Conservation (phyloP, 2,888 invertebrate species). For the Acanthosepion pharaonis region DNA sequence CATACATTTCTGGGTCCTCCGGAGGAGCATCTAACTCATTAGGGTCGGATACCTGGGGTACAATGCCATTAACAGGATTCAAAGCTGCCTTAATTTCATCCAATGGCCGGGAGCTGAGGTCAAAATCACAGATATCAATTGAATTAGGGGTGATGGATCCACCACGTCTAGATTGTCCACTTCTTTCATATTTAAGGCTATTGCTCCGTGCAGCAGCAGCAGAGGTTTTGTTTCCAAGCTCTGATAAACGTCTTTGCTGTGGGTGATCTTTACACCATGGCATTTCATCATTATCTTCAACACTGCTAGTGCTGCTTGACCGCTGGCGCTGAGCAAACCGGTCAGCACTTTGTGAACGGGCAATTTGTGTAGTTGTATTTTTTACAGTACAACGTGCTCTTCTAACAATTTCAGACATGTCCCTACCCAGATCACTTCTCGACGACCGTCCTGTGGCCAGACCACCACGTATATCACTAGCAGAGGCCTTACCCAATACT, state of each 20-base stretch:
- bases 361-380: background rate
- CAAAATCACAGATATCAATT: conserved; percentile 55
- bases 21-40: conserved; percentile 66
- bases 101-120: conserved; percentile 62
- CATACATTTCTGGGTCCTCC: conserved; percentile 68
- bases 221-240: background rate
- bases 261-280: background rate
- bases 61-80: conserved; percentile 60
- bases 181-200: conserved; percentile 34
- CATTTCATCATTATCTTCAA: background rate
- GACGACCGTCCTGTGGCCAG: background rate
- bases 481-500: background rate
- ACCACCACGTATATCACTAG: background rate
- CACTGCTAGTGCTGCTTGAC: background rate
- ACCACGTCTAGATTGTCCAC: background rate
- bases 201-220: conserved; percentile 39
- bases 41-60: conserved; percentile 54
- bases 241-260: conserved; percentile 38
- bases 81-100: conserved; percentile 66
- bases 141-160: conserved; percentile 65
- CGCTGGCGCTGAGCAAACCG: background rate
- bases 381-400: background rate
- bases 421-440: too few relatives aligned
- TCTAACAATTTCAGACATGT: background rate
- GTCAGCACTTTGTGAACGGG: conserved; percentile 33